A percentile compares a stretch with the other conserved stretches of the same genome.
Evolutionary conservation across 2,888 invertebrate species (phyloP).

Genomic region (Azorinus chamasolen): DNA sequence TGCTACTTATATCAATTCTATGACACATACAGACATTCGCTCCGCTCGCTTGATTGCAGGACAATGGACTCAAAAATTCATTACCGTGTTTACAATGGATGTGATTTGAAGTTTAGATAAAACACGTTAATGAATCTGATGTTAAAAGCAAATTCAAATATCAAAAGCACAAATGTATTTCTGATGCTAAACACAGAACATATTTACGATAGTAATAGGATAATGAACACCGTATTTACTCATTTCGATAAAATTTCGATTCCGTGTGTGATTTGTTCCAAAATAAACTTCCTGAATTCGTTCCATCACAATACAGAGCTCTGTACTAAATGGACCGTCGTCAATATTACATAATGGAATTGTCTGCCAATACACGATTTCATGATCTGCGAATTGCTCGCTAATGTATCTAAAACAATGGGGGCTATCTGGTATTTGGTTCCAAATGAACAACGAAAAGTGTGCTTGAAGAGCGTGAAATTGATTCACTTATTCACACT

Average conservation of each 20-base stretch:
- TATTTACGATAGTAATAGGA: constrained; percentile 31
- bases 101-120: not conserved
- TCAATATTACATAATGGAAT: constrained; percentile 50
- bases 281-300: constrained; percentile 51
- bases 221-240: constrained; percentile 53
- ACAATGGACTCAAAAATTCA: no score
- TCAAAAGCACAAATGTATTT: constrained; percentile 49
- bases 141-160: constrained; percentile 49
- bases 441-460: constrained; percentile 33
- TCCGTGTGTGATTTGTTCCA: constrained; percentile 48
- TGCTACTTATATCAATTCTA: no score
- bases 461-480: no score
- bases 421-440: constrained; percentile 13
- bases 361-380: constrained; percentile 38
- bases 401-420: constrained; percentile 53
- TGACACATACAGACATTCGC: no score
- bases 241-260: constrained; percentile 38
- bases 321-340: constrained; percentile 1
- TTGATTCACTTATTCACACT: no score
- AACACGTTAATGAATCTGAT: constrained; percentile 10
- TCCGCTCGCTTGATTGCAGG: no score
- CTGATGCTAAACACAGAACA: constrained; percentile 49
- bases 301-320: no score
- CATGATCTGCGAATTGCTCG: constrained; percentile 37
- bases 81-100: no score